These are phyloP conservation scores for Fukomys damarensis DNA, from an alignment of 2,113 vertebrate species.

Conservation along the genomic window DNA sequence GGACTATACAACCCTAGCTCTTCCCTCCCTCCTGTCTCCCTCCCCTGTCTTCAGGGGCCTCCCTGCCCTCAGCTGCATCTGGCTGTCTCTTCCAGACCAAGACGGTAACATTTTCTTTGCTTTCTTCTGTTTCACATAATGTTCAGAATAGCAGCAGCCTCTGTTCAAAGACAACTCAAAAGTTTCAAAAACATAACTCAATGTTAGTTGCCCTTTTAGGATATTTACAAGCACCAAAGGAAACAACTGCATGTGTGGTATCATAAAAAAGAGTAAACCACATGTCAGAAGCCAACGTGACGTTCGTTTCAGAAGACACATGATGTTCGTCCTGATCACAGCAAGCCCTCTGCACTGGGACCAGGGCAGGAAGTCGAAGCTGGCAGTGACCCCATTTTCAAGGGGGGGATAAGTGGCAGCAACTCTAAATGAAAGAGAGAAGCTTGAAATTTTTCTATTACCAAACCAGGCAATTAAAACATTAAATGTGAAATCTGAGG, in stretches of 20 bases:
- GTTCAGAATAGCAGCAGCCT: neutral
- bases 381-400: neutral
- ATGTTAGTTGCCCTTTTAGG: neutral
- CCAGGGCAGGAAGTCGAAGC: conserved; percentile 40
- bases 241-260: conserved; percentile 73
- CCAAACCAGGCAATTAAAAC: conserved; percentile 76
- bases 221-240: conserved; percentile 60
- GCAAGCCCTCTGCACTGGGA: neutral
- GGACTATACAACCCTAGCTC: neutral
- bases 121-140: neutral
- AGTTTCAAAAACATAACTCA: conserved; percentile 24
- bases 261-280: conserved; percentile 29
- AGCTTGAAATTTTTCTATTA: conserved; percentile 65
- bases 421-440: conserved; percentile 71
- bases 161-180: conserved; percentile 39
- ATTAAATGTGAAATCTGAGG: conserved; percentile 68
- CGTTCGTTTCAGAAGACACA: conserved; percentile 54
- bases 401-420: neutral
- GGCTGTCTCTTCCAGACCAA: neutral
- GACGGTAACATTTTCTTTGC: neutral
- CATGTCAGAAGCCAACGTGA: conserved; percentile 54
- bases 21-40: neutral
- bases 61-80: neutral
- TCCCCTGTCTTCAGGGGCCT: neutral
- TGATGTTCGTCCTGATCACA: conserved; percentile 64